Evolutionary conservation across 2,113 vertebrate species (phyloP), one percentile per base, ranked within the genome.

Genomic region (Sceloporus undulatus): DNA sequence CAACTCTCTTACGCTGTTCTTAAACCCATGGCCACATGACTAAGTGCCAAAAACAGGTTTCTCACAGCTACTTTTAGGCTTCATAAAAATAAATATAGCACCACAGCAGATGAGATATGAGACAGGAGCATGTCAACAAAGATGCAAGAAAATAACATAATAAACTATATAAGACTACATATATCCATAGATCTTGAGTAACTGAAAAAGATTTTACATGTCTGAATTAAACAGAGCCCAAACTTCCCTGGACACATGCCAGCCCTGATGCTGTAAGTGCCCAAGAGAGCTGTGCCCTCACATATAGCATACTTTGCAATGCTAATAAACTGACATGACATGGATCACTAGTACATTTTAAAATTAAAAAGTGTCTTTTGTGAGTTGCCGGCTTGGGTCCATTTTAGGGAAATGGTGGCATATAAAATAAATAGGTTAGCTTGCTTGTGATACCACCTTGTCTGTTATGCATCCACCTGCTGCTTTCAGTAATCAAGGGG

Each of bases 41-140:
- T 4, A 7, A 88, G 86, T 88, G 86, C 89, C 88, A 85, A n/a
- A 90, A 75, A 68, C n/a, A 84, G 73, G 29, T 56, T 10, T 86
- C 82, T 88, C 85, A 84, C 29, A 90, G 88, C 75, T 77, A 27
- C 80, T 48, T 92, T 87, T 84, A 79, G 74, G 19, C 29, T 86
- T 76, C 84, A 42, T 85, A 76, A 76, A 76, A 76, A 62, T 92
- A 92, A 92, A 92, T 93, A 92, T 88, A 95, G 91, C 90, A 77
- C 19, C 90, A 87, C 85, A 89, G 38, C 52, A 89, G n/a, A 62
- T 88, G 84, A 71, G 21, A 76, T 48, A 91, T 80, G 25, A 85
- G 25, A 59, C 48, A 78, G 85, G n/a, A 85, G 16, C 54, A 59
- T 59, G 83, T 85, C 52, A 85, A 74, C n/a, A 76, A 76, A 62